Evolutionary conservation across 2,113 vertebrate species (phyloP).

Genomic region (Polypterus senegalus): DNA sequence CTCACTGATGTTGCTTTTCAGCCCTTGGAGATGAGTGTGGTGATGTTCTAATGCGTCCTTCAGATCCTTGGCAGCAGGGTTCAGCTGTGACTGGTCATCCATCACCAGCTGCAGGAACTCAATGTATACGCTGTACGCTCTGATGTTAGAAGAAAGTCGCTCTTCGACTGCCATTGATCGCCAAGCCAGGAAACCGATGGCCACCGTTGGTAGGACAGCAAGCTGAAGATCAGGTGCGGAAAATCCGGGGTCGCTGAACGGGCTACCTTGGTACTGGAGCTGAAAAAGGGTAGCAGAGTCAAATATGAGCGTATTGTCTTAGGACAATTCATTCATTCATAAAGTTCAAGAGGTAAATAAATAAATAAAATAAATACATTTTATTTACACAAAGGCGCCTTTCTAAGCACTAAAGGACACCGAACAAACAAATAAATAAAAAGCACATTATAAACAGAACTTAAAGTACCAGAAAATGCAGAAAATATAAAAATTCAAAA

Average conservation of each 20-base stretch:
- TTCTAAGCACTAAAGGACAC: too few relatives aligned
- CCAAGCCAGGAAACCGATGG: slow-evolving; percentile 29
- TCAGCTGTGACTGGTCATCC: slow-evolving; percentile 30
- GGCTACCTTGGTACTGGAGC: slow-evolving; percentile 35
- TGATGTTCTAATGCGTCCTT: slow-evolving; percentile 22
- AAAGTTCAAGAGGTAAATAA: too few relatives aligned
- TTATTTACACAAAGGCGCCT: too few relatives aligned
- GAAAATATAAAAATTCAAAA: too few relatives aligned
- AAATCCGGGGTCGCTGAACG: slow-evolving; percentile 37
- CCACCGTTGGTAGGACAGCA: slow-evolving; percentile 22
- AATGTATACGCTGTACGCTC: slow-evolving; percentile 26
- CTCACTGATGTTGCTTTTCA: slow-evolving; percentile 29
- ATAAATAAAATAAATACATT: too few relatives aligned
- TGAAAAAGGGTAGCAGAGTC: not conserved
- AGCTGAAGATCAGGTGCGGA: slow-evolving; percentile 23
- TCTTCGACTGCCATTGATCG: slow-evolving; percentile 18
- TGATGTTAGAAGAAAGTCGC: slow-evolving; percentile 19
- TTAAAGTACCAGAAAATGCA: too few relatives aligned
- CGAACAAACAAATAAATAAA: too few relatives aligned
- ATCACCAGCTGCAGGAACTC: slow-evolving; percentile 35
- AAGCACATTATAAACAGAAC: too few relatives aligned
- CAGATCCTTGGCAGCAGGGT: slow-evolving; percentile 21
- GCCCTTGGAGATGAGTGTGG: slow-evolving; percentile 27
- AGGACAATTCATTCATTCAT: too few relatives aligned
- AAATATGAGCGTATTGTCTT: too few relatives aligned